Conservation (phyloP, 1,140 invertebrate genomes). For the Aphaenogaster rudis region DNA sequence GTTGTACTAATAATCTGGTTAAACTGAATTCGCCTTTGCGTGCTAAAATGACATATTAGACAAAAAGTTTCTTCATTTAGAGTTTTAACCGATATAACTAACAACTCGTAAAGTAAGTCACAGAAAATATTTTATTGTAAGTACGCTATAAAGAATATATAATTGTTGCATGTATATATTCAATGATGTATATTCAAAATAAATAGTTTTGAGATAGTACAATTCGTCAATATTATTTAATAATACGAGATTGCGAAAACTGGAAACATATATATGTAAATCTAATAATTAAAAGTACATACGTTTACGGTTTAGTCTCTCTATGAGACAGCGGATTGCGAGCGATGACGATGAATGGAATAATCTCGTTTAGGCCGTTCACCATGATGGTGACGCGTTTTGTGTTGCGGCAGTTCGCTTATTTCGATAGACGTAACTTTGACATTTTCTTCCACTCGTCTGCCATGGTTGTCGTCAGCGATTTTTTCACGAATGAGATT, state of each 20-base stretch:
- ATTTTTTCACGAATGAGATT: slow-evolving; percentile 67
- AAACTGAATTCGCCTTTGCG: neutral
- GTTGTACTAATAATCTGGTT: neutral
- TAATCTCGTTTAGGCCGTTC: slow-evolving; percentile 74
- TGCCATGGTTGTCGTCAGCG: neutral
- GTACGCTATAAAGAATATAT: slow-evolving; percentile 23
- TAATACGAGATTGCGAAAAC: neutral
- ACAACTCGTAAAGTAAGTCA: slow-evolving; percentile 5
- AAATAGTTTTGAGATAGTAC: slow-evolving; percentile 22
- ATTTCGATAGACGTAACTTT: slow-evolving; percentile 79
- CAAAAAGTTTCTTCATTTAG: neutral
- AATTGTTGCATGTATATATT: slow-evolving; percentile 34
- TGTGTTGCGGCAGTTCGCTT: slow-evolving; percentile 77
- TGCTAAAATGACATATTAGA: neutral
- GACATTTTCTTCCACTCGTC: neutral
- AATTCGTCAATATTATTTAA: neutral
- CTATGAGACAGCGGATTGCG: neutral
- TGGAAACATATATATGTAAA: neutral
- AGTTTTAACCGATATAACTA: neutral
- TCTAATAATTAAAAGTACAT: neutral
- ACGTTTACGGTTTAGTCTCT: neutral
- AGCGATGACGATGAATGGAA: slow-evolving; percentile 44
- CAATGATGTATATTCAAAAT: slow-evolving; percentile 35
- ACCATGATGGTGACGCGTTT: slow-evolving; percentile 81
- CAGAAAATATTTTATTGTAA: slow-evolving; percentile 26